phyloP scores from a whole-genome alignment of 2,113 vertebrate species.

The Forbesichthys papilliferus region DNA sequence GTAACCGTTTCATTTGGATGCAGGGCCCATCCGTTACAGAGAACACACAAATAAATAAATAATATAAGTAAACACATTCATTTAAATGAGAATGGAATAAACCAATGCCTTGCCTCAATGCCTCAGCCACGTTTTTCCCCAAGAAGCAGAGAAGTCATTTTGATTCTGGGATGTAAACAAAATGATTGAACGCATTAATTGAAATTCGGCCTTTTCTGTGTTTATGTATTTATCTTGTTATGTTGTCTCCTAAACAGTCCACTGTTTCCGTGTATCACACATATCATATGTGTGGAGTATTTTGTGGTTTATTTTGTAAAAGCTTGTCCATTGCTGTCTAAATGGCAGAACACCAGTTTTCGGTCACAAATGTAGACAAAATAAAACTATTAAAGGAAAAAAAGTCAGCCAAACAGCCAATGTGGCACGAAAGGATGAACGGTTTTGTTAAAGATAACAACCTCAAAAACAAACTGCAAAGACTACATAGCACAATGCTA shows the following conservation, averaged over 20 bases:
- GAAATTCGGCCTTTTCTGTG: constrained; percentile 35
- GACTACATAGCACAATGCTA: too few relatives aligned
- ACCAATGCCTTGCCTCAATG: neutral
- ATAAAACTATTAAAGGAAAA: neutral
- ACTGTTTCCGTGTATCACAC: constrained; percentile 51
- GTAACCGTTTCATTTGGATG: constrained; percentile 53
- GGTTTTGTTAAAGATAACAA: neutral
- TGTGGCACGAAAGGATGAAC: neutral
- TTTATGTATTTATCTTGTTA: constrained; percentile 45
- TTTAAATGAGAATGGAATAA: neutral
- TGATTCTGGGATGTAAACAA: constrained; percentile 37
- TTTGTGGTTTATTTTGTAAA: constrained; percentile 30
- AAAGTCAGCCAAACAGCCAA: too few relatives aligned
- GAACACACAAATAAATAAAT: too few relatives aligned
- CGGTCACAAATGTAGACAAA: constrained; percentile 26
- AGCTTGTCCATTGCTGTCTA: constrained; percentile 43
- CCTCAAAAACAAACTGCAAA: too few relatives aligned
- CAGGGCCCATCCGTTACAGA: constrained; percentile 10
- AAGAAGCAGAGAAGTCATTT: constrained; percentile 24
- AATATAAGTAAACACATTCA: neutral
- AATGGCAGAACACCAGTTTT: constrained; percentile 14
- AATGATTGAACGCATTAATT: constrained; percentile 51
- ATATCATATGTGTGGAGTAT: constrained; percentile 47
- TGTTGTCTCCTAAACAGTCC: constrained; percentile 35
- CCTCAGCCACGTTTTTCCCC: constrained; percentile 9